Evolutionary conservation across 1,140 invertebrate species (phyloP), one percentile per base, ranked within the genome.

Genomic region (Oncopodura yosiiana): DNA sequence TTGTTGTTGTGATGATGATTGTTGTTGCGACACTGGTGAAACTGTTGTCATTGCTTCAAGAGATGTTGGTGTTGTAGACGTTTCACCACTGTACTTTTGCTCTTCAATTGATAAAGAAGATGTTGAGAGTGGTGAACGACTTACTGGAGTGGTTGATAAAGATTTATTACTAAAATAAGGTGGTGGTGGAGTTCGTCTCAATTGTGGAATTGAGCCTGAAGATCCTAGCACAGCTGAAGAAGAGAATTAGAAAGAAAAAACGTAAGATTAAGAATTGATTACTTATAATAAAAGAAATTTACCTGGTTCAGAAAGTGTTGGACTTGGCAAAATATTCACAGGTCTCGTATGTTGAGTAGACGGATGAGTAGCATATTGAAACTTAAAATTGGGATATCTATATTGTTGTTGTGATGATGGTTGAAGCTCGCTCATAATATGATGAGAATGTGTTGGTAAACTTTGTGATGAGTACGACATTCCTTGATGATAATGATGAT

Each of bases 261-360:
- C n/a, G n/a, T n/a, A n/a, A n/a, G n/a, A n/a, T 74, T 67, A 86
- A 86, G 55, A 86, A 80, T 67, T 81, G 79, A 9, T 78, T 75
- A 46, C 68, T 68, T n/a, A n/a, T n/a, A n/a, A n/a, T n/a, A n/a
- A 27, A 45, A 34, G 44, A 34, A 29, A 45, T 30, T 60, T 58
- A 48, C 66, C 65, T 18, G 67, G 68, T 49, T 68, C 66, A 1
- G 67, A 68, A 39, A 52, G 66, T 16, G 68, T 67, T 6, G 68
- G 68, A 3, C 67, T 69, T 4, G 68, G 67, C 14, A 67, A 67
- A 27, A 67, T 61, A 50, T 67, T 63, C 14, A 3, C 18, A 9
- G 26, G 5, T 43, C 16, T 11, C 24, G 18, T 4, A 1, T 58
- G 53, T 16, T 50, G 44, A 3, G 46, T 27, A 37, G 27, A 37